A percentile compares a stretch with the other conserved stretches of the same genome.
Conservation (phyloP, 2,888 invertebrate species). For the Onthophagus sagittarius region DNA sequence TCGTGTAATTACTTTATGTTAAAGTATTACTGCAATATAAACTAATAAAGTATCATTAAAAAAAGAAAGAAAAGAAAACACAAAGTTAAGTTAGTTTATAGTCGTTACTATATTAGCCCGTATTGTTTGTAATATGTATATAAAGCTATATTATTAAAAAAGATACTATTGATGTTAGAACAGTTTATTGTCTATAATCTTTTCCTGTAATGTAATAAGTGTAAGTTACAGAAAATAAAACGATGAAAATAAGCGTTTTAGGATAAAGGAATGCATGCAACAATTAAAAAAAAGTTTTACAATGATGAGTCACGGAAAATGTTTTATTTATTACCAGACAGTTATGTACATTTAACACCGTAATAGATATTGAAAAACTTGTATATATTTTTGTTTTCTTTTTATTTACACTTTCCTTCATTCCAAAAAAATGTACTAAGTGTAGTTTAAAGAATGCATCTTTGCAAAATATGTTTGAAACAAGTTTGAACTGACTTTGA, state of each 20-base stretch:
- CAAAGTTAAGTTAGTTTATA: background rate
- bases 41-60: background rate
- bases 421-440: no score
- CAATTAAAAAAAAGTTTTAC: background rate
- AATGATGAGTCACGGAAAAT: background rate
- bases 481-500: no score
- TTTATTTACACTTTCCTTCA: no score
- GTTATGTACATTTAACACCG: slow-evolving; percentile 9
- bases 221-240: background rate
- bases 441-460: no score
- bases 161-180: background rate
- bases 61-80: background rate
- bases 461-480: no score
- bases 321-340: slow-evolving; percentile 9
- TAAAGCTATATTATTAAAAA: slow-evolving; percentile 4
- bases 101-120: background rate
- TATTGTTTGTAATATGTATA: slow-evolving; percentile 3
- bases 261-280: background rate
- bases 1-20: slow-evolving; percentile 23
- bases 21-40: slow-evolving; percentile 23
- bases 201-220: background rate
- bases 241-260: background rate
- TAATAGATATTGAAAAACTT: background rate
- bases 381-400: background rate
- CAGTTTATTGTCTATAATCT: background rate